phyloP scores from a whole-genome alignment of 1,140 invertebrate species.

The Zaprionus nigranus region DNA sequence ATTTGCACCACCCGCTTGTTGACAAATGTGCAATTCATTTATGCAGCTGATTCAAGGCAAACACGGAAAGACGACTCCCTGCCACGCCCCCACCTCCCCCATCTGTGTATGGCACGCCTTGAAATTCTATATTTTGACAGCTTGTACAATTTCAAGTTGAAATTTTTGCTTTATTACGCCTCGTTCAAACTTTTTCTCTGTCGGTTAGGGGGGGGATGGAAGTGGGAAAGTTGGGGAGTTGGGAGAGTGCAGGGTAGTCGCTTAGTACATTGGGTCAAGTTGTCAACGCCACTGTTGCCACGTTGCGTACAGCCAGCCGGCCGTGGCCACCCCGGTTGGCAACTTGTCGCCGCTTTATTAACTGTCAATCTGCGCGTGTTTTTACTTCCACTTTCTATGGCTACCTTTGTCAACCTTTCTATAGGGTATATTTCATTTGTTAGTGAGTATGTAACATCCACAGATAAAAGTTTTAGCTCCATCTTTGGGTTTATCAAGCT shows the following conservation, averaged over 20 bases:
- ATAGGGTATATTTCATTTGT: conserved; percentile 5
- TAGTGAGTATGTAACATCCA: not conserved
- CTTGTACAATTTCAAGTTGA: conserved; percentile 55
- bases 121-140: conserved; percentile 59
- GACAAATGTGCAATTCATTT: conserved; percentile 58
- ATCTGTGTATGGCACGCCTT: conserved; percentile 20
- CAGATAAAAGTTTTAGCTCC: fast-evolving
- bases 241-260: conserved; percentile 53
- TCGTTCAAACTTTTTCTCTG: conserved; percentile 51
- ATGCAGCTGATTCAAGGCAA: conserved; percentile 31
- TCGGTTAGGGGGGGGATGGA: not conserved
- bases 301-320: conserved; percentile 39
- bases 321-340: conserved; percentile 54
- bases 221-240: not conserved
- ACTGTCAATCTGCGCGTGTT: conserved; percentile 72
- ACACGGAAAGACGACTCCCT: conserved; percentile 20
- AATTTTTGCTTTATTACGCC: conserved; percentile 52
- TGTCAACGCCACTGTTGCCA: conserved; percentile 75
- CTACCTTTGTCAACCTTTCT: not conserved
- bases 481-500: not conserved
- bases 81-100: not conserved
- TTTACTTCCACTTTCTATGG: conserved; percentile 44
- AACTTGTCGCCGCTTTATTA: conserved; percentile 79
- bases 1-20: not conserved
- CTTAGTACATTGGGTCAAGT: conserved; percentile 69